Evolutionary conservation across 2,113 vertebrate genomes (phyloP).

Genomic region (Probosciger aterrimus): DNA sequence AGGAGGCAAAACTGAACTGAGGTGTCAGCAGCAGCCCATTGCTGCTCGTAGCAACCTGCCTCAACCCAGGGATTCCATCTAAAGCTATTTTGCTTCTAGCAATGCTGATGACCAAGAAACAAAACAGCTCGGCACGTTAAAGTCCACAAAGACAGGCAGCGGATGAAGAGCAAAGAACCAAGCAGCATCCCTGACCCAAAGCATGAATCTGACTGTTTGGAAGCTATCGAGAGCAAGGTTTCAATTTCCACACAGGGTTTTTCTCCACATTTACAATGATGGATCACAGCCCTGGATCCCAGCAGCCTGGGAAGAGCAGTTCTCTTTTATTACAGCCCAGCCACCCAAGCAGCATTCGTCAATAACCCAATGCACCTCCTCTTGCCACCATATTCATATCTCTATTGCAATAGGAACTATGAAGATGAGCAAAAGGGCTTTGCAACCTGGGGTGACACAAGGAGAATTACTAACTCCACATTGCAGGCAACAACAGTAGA

Average conservation of each 20-base stretch:
- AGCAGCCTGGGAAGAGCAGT: neutral
- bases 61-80: neutral
- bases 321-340: neutral
- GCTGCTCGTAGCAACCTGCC: neutral
- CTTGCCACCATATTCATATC: neutral
- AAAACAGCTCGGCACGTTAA: neutral
- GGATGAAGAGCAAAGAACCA: neutral
- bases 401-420: neutral
- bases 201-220: neutral
- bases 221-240: neutral
- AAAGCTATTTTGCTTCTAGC: neutral
- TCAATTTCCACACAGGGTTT: neutral
- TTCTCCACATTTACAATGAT: neutral
- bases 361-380: neutral
- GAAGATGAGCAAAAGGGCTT: neutral
- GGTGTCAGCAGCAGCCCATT: neutral
- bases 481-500: neutral
- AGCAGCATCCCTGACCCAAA: neutral
- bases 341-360: neutral
- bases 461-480: neutral
- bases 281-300: neutral
- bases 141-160: neutral
- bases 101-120: neutral
- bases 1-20: conserved; percentile 32
- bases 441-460: neutral